Percentiles rank a stretch among this genome's conserved stretches.
phyloP scores from a whole-genome alignment of 2,797 vertebrate genomes.

The Manis crassicaudata region DNA sequence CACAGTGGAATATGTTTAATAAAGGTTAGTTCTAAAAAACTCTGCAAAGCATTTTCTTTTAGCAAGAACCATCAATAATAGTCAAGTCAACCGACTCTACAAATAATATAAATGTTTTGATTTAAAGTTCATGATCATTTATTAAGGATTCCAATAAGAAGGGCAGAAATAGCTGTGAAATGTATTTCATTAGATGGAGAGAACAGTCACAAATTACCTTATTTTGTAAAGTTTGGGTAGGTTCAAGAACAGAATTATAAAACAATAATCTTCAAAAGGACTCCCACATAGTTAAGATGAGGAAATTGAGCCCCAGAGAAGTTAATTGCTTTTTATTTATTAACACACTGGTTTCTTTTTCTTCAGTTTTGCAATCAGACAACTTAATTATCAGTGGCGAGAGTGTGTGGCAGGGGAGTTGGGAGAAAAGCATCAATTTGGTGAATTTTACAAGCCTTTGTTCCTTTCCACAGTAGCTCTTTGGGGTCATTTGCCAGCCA shows the following conservation, averaged over 20 bases:
- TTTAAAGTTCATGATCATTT: conserved; percentile 39
- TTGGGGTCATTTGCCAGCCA: background rate
- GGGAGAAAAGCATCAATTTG: background rate
- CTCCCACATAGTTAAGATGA: conserved; percentile 4
- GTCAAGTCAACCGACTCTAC: background rate
- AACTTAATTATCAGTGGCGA: background rate
- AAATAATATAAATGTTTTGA: conserved; percentile 49
- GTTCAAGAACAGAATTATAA: conserved; percentile 42
- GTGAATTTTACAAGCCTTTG: background rate
- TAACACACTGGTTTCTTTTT: background rate
- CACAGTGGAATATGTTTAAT: background rate
- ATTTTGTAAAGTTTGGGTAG: conserved; percentile 43
- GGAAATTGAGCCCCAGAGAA: background rate
- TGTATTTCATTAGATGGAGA: conserved; percentile 36
- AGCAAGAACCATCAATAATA: conserved; percentile 41
- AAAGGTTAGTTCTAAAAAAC: conserved; percentile 42
- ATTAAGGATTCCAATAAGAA: conserved; percentile 15
- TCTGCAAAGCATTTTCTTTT: conserved; percentile 42
- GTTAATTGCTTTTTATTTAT: conserved; percentile 31
- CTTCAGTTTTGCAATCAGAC: conserved; percentile 2
- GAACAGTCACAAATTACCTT: conserved; percentile 19
- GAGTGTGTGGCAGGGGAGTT: too few relatives aligned
- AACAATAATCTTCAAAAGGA: conserved; percentile 18
- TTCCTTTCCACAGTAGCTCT: background rate
- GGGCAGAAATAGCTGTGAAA: conserved; percentile 22